Evolutionary conservation across 2,888 invertebrate species (phyloP), one percentile per base, ranked within the genome.

Genomic region (Acrobasis consociella): DNA sequence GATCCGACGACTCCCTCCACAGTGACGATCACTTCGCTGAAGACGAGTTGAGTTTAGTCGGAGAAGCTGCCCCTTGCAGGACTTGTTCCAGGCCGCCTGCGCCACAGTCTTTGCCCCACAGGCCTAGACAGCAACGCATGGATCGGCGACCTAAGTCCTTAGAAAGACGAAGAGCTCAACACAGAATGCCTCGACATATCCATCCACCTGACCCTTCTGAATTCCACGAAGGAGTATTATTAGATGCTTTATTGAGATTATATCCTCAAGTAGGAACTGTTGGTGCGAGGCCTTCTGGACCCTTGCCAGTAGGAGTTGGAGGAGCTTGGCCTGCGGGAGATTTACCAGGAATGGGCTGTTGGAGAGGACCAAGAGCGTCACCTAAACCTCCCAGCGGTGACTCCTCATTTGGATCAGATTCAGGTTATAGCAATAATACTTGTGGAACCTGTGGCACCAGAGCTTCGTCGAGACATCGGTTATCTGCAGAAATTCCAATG

Each of bases 1-100:
- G 94, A 65, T 95, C 94, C 11, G 93, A 94, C 49, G 93, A 93
- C 73, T 91, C 91, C 46, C 76, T 93, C 31, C 95, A 95, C 77
- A 96, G 96, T 78, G 97, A 97, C 78, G 97, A 97, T 76, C 97
- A 97, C 77, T 97, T 97, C 78, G 97, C 97, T 58, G 97, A 97
- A 86, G 97, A 97, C 80, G 97, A 97, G 78, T 92, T 97, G 13
- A 96, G 92, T 64, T 82, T 92, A 11, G 92, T 91, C 1, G 93
- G 85, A 69, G 93, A 84, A 85, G 91, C 89, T 60, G 92, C 87
- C 9, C 93, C 87, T 11, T 92, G 91, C 76, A 82, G 91, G 67
- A 88, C 89, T 52, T 91, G 91, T 65, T 93, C 93, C n/a, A 89
- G 91, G 75, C 93, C 92, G 62, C 90, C 86, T 66, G 89, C 84